Evolutionary conservation across 1,140 invertebrate species (phyloP).

Genomic region (Sarcophaga peregrina): DNA sequence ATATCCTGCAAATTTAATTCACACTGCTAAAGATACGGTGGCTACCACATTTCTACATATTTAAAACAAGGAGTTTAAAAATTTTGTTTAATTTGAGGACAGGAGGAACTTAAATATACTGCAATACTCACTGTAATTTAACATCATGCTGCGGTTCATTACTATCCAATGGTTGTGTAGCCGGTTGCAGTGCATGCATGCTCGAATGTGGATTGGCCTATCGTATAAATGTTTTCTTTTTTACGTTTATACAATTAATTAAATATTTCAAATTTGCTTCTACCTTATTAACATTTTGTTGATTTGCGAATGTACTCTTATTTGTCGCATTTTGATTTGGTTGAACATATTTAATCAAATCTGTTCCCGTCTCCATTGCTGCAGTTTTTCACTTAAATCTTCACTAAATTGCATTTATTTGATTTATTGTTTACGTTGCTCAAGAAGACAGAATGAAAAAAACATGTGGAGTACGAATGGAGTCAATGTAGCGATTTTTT

Average conservation of each 20-base stretch:
- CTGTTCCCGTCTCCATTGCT: conserved; percentile 8
- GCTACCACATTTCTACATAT: conserved; percentile 88
- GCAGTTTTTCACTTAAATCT: too few relatives aligned
- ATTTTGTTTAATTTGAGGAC: conserved; percentile 59
- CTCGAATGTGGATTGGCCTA: conserved; percentile 57
- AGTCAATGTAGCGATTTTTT: not conserved
- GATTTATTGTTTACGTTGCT: not conserved
- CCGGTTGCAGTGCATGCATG: conserved; percentile 57
- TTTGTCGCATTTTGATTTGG: not conserved
- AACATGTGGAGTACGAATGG: not conserved
- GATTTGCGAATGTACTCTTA: not conserved
- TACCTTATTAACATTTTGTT: not conserved
- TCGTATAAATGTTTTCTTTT: not conserved
- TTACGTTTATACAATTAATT: not conserved
- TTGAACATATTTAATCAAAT: not conserved
- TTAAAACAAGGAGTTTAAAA: not conserved
- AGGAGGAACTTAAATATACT: conserved; percentile 68
- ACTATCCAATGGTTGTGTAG: conserved; percentile 49
- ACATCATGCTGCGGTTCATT: conserved; percentile 65
- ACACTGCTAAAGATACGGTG: conserved; percentile 90
- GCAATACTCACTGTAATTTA: conserved; percentile 68
- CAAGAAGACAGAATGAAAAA: not conserved
- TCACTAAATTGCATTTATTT: too few relatives aligned
- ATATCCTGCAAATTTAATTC: conserved; percentile 90
- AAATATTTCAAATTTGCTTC: not conserved